These are phyloP conservation scores for Dallia pectoralis DNA, from an alignment of 2,797 vertebrate genomes.

Conservation along the genomic window DNA sequence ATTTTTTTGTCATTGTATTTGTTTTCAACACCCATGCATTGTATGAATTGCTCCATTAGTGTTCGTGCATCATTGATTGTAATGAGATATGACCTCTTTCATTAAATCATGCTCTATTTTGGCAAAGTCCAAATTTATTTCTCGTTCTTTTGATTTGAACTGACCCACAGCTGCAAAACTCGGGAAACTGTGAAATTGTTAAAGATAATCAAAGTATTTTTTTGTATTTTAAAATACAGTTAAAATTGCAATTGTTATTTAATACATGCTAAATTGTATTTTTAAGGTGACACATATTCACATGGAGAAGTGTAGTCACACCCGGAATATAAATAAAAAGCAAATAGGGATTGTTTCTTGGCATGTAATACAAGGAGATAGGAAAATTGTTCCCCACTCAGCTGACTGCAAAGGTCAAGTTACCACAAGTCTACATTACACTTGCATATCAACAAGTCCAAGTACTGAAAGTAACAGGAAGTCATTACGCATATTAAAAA, in stretches of 20 bases:
- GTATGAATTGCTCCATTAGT: constrained; percentile 15
- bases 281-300: background rate
- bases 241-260: constrained; percentile 15
- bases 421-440: constrained; percentile 1
- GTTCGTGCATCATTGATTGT: constrained; percentile 28
- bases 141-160: constrained; percentile 21
- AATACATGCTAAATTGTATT: constrained; percentile 11
- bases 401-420: constrained; percentile 22
- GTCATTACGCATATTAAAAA: constrained; percentile 43
- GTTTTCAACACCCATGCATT: constrained; percentile 33
- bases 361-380: background rate
- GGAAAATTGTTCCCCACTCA: background rate
- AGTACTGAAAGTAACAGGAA: constrained; percentile 40
- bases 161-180: constrained; percentile 38
- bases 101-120: constrained; percentile 72
- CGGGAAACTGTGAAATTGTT: no score
- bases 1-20: constrained; percentile 54
- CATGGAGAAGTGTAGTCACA: background rate
- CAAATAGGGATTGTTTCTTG: background rate
- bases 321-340: background rate
- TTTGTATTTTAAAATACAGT: constrained; percentile 40
- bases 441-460: constrained; percentile 39
- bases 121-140: constrained; percentile 42
- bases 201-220: no score
- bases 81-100: constrained; percentile 48